Conservation (phyloP, 2,888 invertebrate species). For the Zygogramma bicolorata region DNA sequence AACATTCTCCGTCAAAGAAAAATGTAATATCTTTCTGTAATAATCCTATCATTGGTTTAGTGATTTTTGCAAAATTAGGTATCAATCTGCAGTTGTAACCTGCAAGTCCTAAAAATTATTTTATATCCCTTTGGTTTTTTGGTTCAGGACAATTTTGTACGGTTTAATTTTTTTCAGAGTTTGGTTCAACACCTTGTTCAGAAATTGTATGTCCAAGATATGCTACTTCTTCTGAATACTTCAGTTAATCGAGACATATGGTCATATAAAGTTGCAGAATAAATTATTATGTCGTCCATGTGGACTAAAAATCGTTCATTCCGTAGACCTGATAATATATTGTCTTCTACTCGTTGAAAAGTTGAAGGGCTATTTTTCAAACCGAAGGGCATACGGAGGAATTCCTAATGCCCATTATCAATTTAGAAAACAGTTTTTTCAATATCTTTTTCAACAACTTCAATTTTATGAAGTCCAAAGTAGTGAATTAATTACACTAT, state of each 20-base stretch:
- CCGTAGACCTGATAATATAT: neutral
- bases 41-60: slow-evolving; percentile 42
- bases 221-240: slow-evolving; percentile 45
- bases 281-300: neutral
- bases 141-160: slow-evolving; percentile 35
- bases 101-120: slow-evolving; percentile 44
- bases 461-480: neutral
- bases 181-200: slow-evolving; percentile 38
- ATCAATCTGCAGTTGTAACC: slow-evolving; percentile 43
- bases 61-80: slow-evolving; percentile 37
- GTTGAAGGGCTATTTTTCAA: neutral
- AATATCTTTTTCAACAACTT: neutral
- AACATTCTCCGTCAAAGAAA: slow-evolving; percentile 13
- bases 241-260: slow-evolving; percentile 32
- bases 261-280: neutral
- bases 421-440: neutral
- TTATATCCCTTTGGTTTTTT: slow-evolving; percentile 38
- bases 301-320: neutral
- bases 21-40: slow-evolving; percentile 35
- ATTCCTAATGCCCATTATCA: neutral
- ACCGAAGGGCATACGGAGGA: neutral
- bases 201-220: slow-evolving; percentile 44
- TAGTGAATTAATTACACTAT: neutral
- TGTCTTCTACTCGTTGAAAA: neutral
- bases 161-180: slow-evolving; percentile 35